These are phyloP conservation scores for Sarcophaga rosellei DNA, from an alignment of 2,888 invertebrate species.

Conservation along the genomic window DNA sequence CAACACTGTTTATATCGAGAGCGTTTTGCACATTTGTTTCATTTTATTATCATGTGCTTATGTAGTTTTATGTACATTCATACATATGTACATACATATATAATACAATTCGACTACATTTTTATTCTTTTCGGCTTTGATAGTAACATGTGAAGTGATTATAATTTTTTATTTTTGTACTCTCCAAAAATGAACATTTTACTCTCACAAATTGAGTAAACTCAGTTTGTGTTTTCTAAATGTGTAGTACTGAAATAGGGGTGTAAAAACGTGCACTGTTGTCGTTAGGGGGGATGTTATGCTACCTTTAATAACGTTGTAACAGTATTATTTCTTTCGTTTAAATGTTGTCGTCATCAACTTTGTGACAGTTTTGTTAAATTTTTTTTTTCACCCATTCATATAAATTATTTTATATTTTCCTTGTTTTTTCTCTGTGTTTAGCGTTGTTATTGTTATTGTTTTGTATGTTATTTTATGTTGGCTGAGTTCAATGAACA, in stretches of 20 bases:
- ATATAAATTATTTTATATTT: not conserved
- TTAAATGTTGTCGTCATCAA: not conserved
- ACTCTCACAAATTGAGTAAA: not conserved
- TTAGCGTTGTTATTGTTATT: conserved; percentile 18
- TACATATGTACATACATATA: no score
- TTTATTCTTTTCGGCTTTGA: not conserved
- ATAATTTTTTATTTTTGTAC: not conserved
- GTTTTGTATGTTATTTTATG: conserved; percentile 19
- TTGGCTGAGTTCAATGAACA: conserved; percentile 63
- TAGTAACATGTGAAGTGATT: not conserved
- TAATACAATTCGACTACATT: no score
- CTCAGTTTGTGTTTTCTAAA: no score
- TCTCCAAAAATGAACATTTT: not conserved
- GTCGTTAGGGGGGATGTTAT: not conserved
- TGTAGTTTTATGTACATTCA: not conserved
- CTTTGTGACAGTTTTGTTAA: not conserved
- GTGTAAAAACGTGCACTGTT: not conserved
- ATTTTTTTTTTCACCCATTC: not conserved
- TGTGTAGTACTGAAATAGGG: not conserved
- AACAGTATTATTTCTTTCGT: not conserved
- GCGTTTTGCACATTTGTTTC: not conserved
- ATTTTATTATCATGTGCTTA: not conserved
- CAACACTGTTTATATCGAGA: not conserved
- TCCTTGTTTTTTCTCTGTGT: conserved; percentile 33
- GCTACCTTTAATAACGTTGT: not conserved